Evolutionary conservation across 2,888 invertebrate genomes (phyloP).

Genomic region (Caenorhabditis sp.): DNA sequence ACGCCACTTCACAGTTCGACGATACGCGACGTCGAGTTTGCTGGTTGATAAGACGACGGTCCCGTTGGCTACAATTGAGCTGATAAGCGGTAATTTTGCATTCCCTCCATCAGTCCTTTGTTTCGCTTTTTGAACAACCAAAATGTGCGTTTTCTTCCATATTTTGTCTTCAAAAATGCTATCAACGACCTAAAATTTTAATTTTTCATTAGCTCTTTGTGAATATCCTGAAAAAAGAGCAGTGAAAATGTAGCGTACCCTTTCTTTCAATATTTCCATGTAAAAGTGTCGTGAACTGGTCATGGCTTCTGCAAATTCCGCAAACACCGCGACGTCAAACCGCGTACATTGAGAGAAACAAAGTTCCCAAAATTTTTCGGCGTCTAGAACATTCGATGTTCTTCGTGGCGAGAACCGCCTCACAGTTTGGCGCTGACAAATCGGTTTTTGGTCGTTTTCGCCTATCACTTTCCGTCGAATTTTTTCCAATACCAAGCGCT

Average conservation of each 20-base stretch:
- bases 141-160: no score
- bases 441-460: constrained; percentile 42
- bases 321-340: constrained; percentile 10
- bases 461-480: not conserved
- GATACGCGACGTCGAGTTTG: not conserved
- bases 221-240: no score
- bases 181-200: no score
- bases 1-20: not conserved
- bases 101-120: not conserved
- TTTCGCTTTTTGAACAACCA: not conserved
- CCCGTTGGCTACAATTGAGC: constrained; percentile 1
- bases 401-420: constrained; percentile 40
- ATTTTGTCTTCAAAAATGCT: no score
- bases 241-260: no score
- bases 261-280: no score
- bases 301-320: no score
- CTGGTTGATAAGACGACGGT: constrained; percentile 4
- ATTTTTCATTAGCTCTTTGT: no score
- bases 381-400: constrained; percentile 43
- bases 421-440: constrained; percentile 3
- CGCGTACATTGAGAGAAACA: constrained; percentile 1
- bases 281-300: no score
- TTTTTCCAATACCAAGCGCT: not conserved
- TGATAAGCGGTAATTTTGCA: not conserved
- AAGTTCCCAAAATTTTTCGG: constrained; percentile 20